Base-by-base conservation (phyloP, 2,888 invertebrate genomes). In the Galerucella pusilla region DNA sequence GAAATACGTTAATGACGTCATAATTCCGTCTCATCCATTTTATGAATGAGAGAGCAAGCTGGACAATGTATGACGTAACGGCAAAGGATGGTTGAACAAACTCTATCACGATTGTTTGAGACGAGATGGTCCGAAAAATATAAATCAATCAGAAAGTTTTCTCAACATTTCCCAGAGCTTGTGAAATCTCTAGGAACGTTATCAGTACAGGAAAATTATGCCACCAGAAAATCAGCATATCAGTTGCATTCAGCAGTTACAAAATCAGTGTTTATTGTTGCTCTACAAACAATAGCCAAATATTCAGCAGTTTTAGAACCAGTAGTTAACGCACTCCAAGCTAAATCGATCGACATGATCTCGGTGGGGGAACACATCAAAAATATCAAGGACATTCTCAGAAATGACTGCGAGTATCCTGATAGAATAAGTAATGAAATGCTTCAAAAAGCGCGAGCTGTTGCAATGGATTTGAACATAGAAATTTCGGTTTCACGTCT, bases 251-350 rank as follows among this genome's bases (percentile, higher is more conserved):
- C 52, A 52, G 65, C 65, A 7, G 71, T 64, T 71, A 71, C 71
- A 16, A 71, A 71, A 71, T 20, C 71, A 46, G 12, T 54, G 14
- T 71, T 71, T 12, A 71, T 71, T 52, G n/a, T 71, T 28, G 49
- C 16, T 28, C n/a, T 65, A 65, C 14, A 20, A 10, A 65, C 20
- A 64, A 65, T 71, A 6, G 61, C 71, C 5, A 67, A 71, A 71
- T 71, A 75, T 20, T 75, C 68, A 57, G 76, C 73, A 75, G 63
- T 76, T 42, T 71, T 74, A 46, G 71, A 74, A 71, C 74, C 73
- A 63, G 74, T 76, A 57, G 76, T 76, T 71, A 76, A 76, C 57
- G 68, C 68, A n/a, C 35, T 82, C 45, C 81, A 81, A 75, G 80
- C 80, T 28, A 81, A 79, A 77, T 59, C 16, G n/a, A 67, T 73